Conservation (phyloP, 2,113 vertebrate genomes). For the Sinocyclocheilus grahami region DNA sequence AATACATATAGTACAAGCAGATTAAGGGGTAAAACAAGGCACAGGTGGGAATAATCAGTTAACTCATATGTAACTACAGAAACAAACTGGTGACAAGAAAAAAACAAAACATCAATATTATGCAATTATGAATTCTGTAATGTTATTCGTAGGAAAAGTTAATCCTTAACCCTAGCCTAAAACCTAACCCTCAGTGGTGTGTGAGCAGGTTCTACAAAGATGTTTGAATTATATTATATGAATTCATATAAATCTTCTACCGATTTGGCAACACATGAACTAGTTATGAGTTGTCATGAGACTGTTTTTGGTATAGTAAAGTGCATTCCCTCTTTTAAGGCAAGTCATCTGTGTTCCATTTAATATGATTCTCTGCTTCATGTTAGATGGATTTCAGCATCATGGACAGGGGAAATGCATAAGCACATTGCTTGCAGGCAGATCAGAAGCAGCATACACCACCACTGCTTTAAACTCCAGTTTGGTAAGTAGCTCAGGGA, state of each 20-base stretch:
- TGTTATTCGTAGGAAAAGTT: background rate
- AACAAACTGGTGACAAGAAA: too few relatives aligned
- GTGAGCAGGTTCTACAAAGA: background rate
- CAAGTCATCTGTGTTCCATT: background rate
- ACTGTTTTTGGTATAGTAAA: background rate
- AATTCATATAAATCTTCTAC: background rate
- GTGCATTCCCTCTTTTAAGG: background rate
- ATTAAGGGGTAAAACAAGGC: too few relatives aligned
- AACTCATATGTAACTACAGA: too few relatives aligned
- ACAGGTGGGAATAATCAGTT: too few relatives aligned
- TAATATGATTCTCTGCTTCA: background rate
- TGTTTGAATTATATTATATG: background rate
- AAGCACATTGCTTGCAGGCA: slow-evolving; percentile 5
- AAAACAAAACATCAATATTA: too few relatives aligned
- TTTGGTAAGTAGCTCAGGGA: slow-evolving; percentile 17
- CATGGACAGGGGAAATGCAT: slow-evolving; percentile 9
- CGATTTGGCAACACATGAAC: background rate
- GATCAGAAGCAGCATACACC: background rate
- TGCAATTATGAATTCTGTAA: background rate
- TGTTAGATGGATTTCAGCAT: slow-evolving; percentile 7
- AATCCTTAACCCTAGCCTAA: background rate
- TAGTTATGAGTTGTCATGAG: background rate
- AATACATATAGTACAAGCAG: too few relatives aligned
- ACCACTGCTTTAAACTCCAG: slow-evolving; percentile 6
- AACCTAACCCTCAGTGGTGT: background rate